Percentiles rank a stretch among this genome's conserved stretches.
Evolutionary conservation across 1,140 invertebrate species (phyloP).

Genomic region (Euborellia annulipes): DNA sequence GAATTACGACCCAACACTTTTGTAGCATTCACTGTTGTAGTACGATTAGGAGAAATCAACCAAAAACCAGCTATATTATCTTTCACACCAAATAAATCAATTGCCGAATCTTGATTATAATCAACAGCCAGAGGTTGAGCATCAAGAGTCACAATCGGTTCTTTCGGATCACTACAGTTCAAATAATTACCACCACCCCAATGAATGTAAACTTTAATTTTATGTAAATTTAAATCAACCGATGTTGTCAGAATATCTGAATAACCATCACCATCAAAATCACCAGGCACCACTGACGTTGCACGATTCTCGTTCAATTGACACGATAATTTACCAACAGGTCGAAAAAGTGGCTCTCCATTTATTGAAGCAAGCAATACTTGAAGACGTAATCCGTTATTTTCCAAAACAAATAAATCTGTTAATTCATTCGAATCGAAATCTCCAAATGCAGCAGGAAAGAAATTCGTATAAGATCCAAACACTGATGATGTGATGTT

Average conservation of each 20-base stretch:
- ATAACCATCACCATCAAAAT: conserved; percentile 86
- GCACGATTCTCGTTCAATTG: conserved; percentile 32
- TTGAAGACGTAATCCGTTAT: conserved; percentile 44
- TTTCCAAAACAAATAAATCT: conserved; percentile 71
- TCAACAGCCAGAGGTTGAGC: conserved; percentile 79
- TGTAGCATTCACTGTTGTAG: too few species aligned
- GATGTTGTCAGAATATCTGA: conserved; percentile 80
- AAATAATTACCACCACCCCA: conserved; percentile 54
- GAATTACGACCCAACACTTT: not conserved
- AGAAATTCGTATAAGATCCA: conserved; percentile 41
- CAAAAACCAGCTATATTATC: too few species aligned
- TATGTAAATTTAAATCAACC: conserved; percentile 13
- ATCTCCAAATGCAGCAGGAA: conserved; percentile 88
- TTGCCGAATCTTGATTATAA: conserved; percentile 84
- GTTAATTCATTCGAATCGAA: conserved; percentile 92
- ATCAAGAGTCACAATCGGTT: conserved; percentile 37
- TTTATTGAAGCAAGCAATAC: conserved; percentile 51
- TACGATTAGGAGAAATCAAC: too few species aligned
- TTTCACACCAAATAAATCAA: conserved; percentile 75
- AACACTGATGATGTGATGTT: conserved; percentile 47
- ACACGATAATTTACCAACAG: conserved; percentile 36
- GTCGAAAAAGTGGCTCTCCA: conserved; percentile 54
- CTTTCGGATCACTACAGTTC: conserved; percentile 37
- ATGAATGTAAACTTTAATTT: conserved; percentile 41
- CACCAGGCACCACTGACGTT: conserved; percentile 60